Percentiles rank a stretch among this genome's conserved stretches.
Evolutionary conservation across 1,140 invertebrate genomes (phyloP).

Genomic region (Colletes gigas): DNA sequence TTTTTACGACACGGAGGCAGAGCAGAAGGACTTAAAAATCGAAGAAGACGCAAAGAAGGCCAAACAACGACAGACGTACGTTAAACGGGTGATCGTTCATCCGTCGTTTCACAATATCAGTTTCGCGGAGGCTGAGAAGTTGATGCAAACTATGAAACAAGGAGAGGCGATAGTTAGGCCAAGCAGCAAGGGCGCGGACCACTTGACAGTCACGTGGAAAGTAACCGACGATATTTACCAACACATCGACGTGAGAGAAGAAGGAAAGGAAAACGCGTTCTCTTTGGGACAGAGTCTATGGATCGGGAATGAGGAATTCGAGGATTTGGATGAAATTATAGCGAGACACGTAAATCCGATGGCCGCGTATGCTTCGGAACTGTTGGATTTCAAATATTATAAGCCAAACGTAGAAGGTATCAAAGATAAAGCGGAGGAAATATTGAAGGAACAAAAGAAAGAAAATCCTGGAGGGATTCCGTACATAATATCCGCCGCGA

Average conservation of each 20-base stretch:
- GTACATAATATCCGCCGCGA: slow-evolving; percentile 92
- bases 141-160: slow-evolving; percentile 95
- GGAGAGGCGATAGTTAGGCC: slow-evolving; percentile 98
- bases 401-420: slow-evolving; percentile 86
- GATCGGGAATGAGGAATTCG: slow-evolving; percentile 95
- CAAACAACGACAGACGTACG: slow-evolving; percentile 90
- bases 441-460: slow-evolving; percentile 92
- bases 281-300: slow-evolving; percentile 93
- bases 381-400: slow-evolving; percentile 97
- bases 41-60: slow-evolving; percentile 92
- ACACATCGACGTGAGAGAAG: slow-evolving; percentile 97
- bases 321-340: slow-evolving; percentile 99
- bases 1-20: slow-evolving; percentile 94
- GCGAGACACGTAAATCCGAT: slow-evolving; percentile 97
- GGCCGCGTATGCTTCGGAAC: slow-evolving; percentile 94
- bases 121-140: slow-evolving; percentile 94
- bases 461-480: slow-evolving; percentile 94
- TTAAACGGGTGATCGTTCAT: slow-evolving; percentile 98
- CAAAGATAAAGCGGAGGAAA: slow-evolving; percentile 93
- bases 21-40: slow-evolving; percentile 89
- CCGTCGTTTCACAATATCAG: slow-evolving; percentile 98
- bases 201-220: slow-evolving; percentile 99
- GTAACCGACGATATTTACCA: slow-evolving; percentile 96
- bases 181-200: slow-evolving; percentile 97
- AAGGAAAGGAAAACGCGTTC: slow-evolving; percentile 98